Evolutionary conservation across 2,888 invertebrate genomes (phyloP).

Genomic region (Augochlorella aurata): DNA sequence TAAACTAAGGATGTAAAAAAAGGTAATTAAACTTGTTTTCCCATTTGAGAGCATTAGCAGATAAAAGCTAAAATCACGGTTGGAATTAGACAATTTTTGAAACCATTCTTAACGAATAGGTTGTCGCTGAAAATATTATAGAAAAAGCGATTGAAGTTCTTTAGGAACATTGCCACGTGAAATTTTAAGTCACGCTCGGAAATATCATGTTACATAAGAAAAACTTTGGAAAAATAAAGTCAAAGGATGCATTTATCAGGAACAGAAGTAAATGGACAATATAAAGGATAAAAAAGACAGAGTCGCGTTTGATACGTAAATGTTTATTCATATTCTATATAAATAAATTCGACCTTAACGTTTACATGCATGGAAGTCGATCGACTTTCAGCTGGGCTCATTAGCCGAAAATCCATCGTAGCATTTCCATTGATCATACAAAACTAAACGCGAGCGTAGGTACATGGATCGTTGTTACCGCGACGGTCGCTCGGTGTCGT

Average conservation of each 20-base stretch:
- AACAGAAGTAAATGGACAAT: too few relatives aligned
- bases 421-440: background rate
- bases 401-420: conserved; percentile 23
- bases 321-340: conserved; percentile 41
- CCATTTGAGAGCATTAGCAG: background rate
- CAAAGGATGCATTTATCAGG: background rate
- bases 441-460: conserved; percentile 20
- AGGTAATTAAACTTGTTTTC: too few relatives aligned
- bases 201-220: too few relatives aligned
- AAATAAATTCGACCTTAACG: conserved; percentile 19
- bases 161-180: too few relatives aligned
- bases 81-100: background rate
- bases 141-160: too few relatives aligned
- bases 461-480: background rate
- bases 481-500: background rate
- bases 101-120: background rate
- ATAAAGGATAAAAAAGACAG: background rate
- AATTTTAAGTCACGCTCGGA: too few relatives aligned
- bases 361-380: background rate
- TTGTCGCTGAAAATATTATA: background rate
- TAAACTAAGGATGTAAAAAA: too few relatives aligned
- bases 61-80: background rate
- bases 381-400: conserved; percentile 38
- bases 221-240: background rate
- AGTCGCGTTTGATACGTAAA: conserved; percentile 8